phyloP scores from a whole-genome alignment of 1,140 invertebrate genomes.

The Mylabris phalerata region DNA sequence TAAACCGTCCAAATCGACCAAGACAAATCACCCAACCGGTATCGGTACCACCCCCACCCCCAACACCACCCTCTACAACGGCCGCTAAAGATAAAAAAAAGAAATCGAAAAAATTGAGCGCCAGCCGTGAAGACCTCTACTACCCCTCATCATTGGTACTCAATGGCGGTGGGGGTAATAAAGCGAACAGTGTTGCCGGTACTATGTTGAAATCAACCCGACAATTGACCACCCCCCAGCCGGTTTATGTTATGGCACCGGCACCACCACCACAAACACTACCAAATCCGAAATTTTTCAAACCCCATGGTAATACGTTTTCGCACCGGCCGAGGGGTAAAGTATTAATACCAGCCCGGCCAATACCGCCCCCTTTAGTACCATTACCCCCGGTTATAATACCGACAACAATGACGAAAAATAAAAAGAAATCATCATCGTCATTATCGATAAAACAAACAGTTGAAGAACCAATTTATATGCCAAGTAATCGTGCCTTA shows the following conservation, averaged over 20 bases:
- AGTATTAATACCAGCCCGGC: conserved; percentile 40
- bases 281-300: conserved; percentile 41
- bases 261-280: conserved; percentile 36
- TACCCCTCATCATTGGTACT: conserved; percentile 31
- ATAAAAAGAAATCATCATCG: conserved; percentile 31
- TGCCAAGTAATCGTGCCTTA: conserved; percentile 51
- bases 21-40: conserved; percentile 71
- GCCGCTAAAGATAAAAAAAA: conserved; percentile 52
- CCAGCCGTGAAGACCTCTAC: conserved; percentile 46
- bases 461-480: conserved; percentile 55
- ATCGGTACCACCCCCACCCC: conserved; percentile 68
- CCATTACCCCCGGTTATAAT: conserved; percentile 35
- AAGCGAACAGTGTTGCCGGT: conserved; percentile 40
- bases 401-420: conserved; percentile 31
- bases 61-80: no score
- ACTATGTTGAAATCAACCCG: conserved; percentile 38
- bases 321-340: conserved; percentile 38
- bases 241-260: conserved; percentile 39
- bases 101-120: conserved; percentile 44
- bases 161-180: conserved; percentile 33
- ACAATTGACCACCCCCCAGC: conserved; percentile 35
- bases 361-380: conserved; percentile 41
- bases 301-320: conserved; percentile 37
- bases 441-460: conserved; percentile 12
- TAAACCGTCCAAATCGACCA: conserved; percentile 67